Evolutionary conservation across 2,113 vertebrate species (phyloP).

Genomic region (Zootoca vivipara): DNA sequence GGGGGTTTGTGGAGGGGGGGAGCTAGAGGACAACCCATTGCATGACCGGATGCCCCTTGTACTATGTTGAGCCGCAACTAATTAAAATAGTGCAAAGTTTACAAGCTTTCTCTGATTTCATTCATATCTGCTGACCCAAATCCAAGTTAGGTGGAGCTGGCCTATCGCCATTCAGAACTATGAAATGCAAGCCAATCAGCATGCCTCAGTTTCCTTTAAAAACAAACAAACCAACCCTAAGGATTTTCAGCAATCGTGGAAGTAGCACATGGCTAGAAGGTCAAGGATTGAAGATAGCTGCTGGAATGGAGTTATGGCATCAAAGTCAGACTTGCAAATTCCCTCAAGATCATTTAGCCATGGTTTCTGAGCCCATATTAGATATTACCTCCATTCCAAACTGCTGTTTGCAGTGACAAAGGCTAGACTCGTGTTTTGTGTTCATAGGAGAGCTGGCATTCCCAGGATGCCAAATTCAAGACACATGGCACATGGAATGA

Average conservation of each 20-base stretch:
- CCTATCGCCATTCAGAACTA: neutral
- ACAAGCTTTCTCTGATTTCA: neutral
- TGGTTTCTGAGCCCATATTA: neutral
- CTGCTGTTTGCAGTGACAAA: neutral
- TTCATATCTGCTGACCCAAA: neutral
- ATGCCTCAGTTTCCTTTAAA: neutral
- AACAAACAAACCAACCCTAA: neutral
- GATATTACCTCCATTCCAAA: neutral
- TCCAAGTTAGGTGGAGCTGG: neutral
- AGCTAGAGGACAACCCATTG: too few species aligned
- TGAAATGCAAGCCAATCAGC: neutral
- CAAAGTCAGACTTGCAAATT: neutral
- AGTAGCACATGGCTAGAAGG: neutral
- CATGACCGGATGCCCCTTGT: too few species aligned
- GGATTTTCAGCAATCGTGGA: neutral
- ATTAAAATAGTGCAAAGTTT: neutral
- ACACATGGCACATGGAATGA: neutral
- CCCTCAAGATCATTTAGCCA: neutral
- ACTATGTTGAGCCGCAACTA: too few species aligned
- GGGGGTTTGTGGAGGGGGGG: too few species aligned
- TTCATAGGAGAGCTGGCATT: neutral
- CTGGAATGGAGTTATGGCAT: neutral
- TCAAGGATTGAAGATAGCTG: neutral
- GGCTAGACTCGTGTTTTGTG: neutral
- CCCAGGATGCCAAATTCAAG: neutral